Evolutionary conservation across 2,888 invertebrate species (phyloP), one percentile per base, ranked within the genome.

Genomic region (Sinotaia quadrata): DNA sequence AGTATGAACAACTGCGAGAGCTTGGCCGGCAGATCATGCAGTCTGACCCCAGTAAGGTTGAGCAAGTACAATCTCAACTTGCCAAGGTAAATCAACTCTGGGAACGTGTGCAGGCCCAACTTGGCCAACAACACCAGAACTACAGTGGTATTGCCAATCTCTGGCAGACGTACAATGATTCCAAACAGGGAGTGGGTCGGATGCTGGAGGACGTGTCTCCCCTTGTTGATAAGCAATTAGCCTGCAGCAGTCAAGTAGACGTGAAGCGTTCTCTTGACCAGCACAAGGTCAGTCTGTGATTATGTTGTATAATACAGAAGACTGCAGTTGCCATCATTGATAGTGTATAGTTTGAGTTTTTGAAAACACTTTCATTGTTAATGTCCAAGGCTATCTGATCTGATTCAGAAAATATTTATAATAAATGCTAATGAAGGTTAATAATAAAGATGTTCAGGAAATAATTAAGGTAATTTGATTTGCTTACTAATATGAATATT

Each of bases 1-100:
- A 84, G 60, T 85, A 82, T 90, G 93, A 66, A 91, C 92, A 80
- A 88, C 95, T 75, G 92, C 95, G 92, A 92, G 93, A 83, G 93
- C 94, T 89, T 93, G 96, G 88, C 92, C 94, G 82, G 24, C 82
- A 85, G 71, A 81, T 87, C 67, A 81, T 81, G 80, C 78, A 81
- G 49, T 75, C 78, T 15, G 87, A 86, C 71, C 75, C 78, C 27
- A 69, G 73, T 41, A 81, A 81, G 60, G 74, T 76, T 12, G 69
- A 75, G 1, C 74, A 77, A 29, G 79, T 83, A n/a, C 83, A 85
- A 73, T 75, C 77, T 34, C 78, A 78, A 57, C 75, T 85, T 21
- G 71, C 61, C 12, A 67, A 68, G 67, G 75, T 86, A 37, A 84
- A 81, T 51, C 73, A 77, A 34, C 78, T 78, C 4, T 86, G 85